phyloP scores from a whole-genome alignment of 2,113 vertebrate genomes.

The Neopipo cinnamomea region DNA sequence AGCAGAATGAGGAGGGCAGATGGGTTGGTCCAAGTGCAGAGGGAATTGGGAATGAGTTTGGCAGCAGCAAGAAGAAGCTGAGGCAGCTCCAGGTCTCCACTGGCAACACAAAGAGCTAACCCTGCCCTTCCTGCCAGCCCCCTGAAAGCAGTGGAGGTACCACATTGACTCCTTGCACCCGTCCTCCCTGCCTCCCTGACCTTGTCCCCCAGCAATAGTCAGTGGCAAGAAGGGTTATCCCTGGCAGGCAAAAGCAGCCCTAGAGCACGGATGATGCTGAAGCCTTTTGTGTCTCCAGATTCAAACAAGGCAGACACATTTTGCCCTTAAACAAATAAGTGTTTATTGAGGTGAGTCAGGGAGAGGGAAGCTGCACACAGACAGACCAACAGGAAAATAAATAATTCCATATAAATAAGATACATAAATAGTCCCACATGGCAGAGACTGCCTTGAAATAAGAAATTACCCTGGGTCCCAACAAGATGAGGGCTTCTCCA shows the following conservation, averaged over 20 bases:
- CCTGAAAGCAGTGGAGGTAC: background rate
- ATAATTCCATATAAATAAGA: slow-evolving; percentile 70
- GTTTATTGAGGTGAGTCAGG: slow-evolving; percentile 27
- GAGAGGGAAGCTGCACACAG: background rate
- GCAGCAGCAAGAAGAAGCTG: background rate
- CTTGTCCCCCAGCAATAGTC: background rate
- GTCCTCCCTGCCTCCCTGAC: background rate
- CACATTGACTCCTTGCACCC: background rate
- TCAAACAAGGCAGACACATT: background rate
- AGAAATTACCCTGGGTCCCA: slow-evolving; percentile 12
- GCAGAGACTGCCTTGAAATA: slow-evolving; percentile 52
- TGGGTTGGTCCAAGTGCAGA: background rate
- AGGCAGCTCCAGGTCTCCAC: background rate
- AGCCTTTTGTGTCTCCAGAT: background rate
- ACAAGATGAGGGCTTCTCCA: background rate
- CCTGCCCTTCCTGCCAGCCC: background rate
- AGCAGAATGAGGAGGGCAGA: background rate
- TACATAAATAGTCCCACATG: slow-evolving; percentile 51
- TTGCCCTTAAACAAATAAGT: slow-evolving; percentile 31
- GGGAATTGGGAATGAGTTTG: background rate
- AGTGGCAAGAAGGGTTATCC: background rate
- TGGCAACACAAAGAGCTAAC: background rate
- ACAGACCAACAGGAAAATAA: slow-evolving; percentile 57
- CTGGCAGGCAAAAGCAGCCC: background rate
- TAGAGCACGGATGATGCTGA: background rate